Percentiles rank a stretch among this genome's conserved stretches.
Evolutionary conservation across 2,888 invertebrate genomes (phyloP).

Genomic region (Omphaloscelis lunosa): DNA sequence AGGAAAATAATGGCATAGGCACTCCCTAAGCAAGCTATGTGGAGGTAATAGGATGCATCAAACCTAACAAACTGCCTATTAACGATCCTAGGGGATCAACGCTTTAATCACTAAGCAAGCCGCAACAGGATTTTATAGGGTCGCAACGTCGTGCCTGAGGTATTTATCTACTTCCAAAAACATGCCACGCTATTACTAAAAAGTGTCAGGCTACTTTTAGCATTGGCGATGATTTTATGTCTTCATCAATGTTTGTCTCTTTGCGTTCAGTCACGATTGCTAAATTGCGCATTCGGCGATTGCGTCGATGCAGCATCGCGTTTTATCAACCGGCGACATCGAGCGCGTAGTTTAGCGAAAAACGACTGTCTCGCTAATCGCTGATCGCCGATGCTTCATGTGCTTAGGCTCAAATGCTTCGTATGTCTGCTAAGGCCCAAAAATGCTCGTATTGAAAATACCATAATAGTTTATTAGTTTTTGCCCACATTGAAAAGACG

Average conservation of each 20-base stretch:
- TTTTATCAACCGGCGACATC: not conserved
- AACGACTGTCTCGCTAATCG: not conserved
- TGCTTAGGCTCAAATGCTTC: not conserved
- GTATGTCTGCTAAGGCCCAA: not conserved
- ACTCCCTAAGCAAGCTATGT: not conserved
- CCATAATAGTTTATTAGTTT: not conserved
- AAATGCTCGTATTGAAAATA: not conserved
- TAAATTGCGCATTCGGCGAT: not conserved
- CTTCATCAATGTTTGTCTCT: not conserved
- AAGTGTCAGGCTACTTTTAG: not conserved
- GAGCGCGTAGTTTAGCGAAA: too few species aligned
- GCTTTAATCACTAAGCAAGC: slow-evolving; percentile 22
- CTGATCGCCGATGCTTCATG: not conserved
- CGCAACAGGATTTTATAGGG: slow-evolving; percentile 13
- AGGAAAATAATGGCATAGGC: too few species aligned
- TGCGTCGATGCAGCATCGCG: not conserved
- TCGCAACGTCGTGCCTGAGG: too few species aligned
- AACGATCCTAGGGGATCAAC: not conserved
- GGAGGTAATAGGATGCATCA: not conserved
- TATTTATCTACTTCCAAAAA: slow-evolving; percentile 9
- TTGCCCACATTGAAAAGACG: not conserved
- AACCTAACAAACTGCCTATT: not conserved
- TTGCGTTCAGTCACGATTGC: not conserved
- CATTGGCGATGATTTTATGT: not conserved
- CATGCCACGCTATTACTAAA: not conserved